A percentile compares a stretch with the other conserved stretches of the same genome.
phyloP scores from a whole-genome alignment of 2,888 invertebrate genomes.

The Barypeithes pellucidus region DNA sequence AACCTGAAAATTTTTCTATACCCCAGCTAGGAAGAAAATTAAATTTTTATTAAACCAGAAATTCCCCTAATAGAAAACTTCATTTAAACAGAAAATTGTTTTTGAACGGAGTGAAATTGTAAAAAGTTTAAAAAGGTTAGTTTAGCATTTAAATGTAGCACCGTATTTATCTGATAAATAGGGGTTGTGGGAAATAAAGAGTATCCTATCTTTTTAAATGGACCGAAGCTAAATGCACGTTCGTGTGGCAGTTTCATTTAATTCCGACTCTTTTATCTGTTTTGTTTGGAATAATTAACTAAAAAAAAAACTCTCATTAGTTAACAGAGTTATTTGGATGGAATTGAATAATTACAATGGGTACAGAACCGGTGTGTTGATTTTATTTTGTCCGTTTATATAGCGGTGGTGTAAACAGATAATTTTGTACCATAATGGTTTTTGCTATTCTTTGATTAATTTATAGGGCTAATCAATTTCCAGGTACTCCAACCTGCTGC shows the following conservation, averaged over 20 bases:
- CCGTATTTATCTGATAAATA: constrained; percentile 44
- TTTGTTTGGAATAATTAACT: constrained; percentile 41
- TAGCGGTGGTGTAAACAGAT: too few relatives aligned
- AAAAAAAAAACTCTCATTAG: constrained; percentile 33
- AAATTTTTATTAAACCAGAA: constrained; percentile 3
- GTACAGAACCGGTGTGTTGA: not conserved
- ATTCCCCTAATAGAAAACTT: constrained; percentile 16
- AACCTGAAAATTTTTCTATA: not conserved
- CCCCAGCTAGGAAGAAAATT: not conserved
- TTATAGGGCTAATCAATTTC: too few relatives aligned
- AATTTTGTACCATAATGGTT: too few relatives aligned
- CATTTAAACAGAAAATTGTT: constrained; percentile 29
- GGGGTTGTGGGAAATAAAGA: constrained; percentile 42
- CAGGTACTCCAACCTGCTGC: too few relatives aligned
- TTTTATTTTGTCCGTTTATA: not conserved
- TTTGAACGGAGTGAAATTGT: constrained; percentile 20
- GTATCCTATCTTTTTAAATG: constrained; percentile 43
- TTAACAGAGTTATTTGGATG: constrained; percentile 27
- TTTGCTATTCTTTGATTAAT: too few relatives aligned
- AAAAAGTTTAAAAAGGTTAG: constrained; percentile 23
- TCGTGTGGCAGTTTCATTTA: constrained; percentile 43
- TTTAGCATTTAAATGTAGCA: constrained; percentile 40
- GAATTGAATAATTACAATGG: constrained; percentile 4
- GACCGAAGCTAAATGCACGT: constrained; percentile 33
- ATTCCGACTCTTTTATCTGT: constrained; percentile 43